Evolutionary conservation across 2,113 vertebrate species (phyloP).

Genomic region (Struthidea cinerea): DNA sequence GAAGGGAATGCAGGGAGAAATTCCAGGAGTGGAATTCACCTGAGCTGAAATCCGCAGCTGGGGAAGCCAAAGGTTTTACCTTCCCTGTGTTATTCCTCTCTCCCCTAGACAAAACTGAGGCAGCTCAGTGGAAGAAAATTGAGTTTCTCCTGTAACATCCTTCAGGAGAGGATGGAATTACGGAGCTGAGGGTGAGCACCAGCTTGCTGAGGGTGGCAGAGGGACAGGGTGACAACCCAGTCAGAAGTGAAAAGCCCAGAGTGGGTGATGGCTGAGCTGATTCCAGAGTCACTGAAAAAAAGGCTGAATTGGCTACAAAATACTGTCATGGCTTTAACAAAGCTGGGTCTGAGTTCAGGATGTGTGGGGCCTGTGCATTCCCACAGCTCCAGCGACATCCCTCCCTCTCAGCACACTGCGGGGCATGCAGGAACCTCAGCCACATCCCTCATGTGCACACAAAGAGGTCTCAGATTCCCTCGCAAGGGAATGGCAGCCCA

Average conservation of each 20-base stretch:
- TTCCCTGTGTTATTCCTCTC: background rate
- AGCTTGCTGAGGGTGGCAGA: background rate
- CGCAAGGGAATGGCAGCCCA: background rate
- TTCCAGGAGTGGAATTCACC: background rate
- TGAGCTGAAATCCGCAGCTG: background rate
- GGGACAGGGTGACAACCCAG: background rate
- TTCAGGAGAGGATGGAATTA: background rate
- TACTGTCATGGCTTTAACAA: background rate
- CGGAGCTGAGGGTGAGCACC: background rate
- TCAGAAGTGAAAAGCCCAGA: background rate
- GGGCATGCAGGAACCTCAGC: background rate
- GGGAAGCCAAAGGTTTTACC: background rate
- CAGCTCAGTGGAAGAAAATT: background rate
- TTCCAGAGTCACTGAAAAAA: background rate
- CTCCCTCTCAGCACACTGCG: background rate
- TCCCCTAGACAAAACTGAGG: background rate
- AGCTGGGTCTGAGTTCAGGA: background rate
- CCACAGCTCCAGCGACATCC: background rate
- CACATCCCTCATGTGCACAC: background rate
- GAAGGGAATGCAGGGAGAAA: background rate
- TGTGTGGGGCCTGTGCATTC: background rate
- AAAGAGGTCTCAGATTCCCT: background rate
- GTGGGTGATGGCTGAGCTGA: background rate
- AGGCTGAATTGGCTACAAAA: background rate
- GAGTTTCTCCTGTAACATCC: background rate